A percentile compares a stretch with the other conserved stretches of the same genome.
These are phyloP conservation scores for Ptychobarbus kaznakovi DNA, from an alignment of 2,797 vertebrate species.

Conservation along the genomic window DNA sequence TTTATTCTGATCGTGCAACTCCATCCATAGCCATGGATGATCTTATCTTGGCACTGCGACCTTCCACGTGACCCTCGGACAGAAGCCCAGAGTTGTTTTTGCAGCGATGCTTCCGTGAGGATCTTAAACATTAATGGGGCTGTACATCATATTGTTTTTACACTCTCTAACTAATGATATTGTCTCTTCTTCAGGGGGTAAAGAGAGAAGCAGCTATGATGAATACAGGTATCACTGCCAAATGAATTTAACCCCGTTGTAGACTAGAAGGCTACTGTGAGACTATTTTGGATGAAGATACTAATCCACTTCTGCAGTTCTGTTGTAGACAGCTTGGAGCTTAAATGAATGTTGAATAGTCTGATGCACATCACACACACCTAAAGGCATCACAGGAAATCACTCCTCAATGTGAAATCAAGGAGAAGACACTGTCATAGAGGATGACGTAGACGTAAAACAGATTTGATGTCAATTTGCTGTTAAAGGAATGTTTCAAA, in stretches of 20 bases:
- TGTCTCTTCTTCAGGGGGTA: conserved; percentile 82
- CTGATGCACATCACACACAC: conserved; percentile 40
- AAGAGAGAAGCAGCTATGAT: conserved; percentile 88
- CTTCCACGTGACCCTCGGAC: conserved; percentile 4
- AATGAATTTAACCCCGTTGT: conserved; percentile 57
- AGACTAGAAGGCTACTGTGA: conserved; percentile 45
- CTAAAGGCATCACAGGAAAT: conserved; percentile 15
- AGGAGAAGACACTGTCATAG: conserved; percentile 49
- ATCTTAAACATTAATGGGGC: conserved; percentile 38
- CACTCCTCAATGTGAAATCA: conserved; percentile 34
- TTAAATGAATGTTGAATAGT: conserved; percentile 48
- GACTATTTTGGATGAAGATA: conserved; percentile 41
- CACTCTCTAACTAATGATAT: conserved; percentile 64
- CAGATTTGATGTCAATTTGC: neutral
- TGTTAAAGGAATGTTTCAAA: neutral
- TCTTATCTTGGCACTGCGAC: neutral
- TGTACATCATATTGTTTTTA: conserved; percentile 49
- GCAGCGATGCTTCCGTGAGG: conserved; percentile 8
- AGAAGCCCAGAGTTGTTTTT: conserved; percentile 4
- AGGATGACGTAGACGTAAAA: neutral
- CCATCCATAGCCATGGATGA: neutral
- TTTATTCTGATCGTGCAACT: neutral
- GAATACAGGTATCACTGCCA: conserved; percentile 89
- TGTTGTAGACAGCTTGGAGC: conserved; percentile 40
- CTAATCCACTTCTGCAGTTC: conserved; percentile 49